Evolutionary conservation across 2,888 invertebrate genomes (phyloP).

Genomic region (Ischnura elegans): DNA sequence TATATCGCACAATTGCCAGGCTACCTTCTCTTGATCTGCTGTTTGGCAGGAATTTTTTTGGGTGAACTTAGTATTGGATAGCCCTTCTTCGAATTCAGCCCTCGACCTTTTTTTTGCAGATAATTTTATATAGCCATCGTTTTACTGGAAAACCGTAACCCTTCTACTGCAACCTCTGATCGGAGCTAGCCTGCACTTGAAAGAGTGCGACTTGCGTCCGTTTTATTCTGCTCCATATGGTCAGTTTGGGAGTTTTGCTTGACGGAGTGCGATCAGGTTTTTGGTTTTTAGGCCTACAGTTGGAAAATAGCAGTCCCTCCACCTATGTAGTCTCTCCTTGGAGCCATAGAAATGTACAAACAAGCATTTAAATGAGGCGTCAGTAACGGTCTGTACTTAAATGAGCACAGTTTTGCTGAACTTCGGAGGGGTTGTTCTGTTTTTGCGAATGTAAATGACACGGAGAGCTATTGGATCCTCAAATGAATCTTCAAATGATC

Average conservation of each 20-base stretch:
- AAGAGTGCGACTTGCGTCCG: background rate
- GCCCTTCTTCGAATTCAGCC: background rate
- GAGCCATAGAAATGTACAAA: too few species aligned
- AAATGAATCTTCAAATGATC: too few species aligned
- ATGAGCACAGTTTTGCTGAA: too few species aligned
- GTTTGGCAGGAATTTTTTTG: background rate
- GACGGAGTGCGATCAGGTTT: background rate
- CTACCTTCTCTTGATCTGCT: too few species aligned
- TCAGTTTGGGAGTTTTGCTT: background rate
- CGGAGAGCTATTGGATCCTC: too few species aligned
- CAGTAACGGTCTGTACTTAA: too few species aligned
- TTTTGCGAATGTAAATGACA: too few species aligned
- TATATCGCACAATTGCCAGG: too few species aligned
- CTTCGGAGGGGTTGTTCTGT: too few species aligned
- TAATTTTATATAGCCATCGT: background rate
- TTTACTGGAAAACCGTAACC: background rate
- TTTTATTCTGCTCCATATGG: background rate
- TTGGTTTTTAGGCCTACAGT: background rate
- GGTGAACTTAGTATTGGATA: conserved; percentile 2
- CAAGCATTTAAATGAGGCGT: too few species aligned
- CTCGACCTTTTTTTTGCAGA: background rate
- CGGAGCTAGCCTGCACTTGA: background rate
- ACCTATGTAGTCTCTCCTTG: too few species aligned
- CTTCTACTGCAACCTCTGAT: background rate
- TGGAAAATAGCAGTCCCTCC: too few species aligned